phyloP scores from a whole-genome alignment of 1,140 invertebrate species.

The Papilio machaon region DNA sequence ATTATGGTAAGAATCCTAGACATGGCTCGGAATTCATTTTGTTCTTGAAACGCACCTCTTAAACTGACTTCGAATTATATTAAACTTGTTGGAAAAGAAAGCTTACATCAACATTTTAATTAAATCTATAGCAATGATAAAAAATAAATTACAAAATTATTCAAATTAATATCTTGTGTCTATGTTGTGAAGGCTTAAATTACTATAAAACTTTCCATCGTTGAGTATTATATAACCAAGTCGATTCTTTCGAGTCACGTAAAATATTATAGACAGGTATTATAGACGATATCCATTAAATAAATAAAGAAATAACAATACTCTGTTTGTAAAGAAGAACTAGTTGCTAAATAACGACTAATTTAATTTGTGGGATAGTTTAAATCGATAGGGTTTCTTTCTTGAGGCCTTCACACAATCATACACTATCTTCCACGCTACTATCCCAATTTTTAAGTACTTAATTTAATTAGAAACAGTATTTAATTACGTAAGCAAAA shows the following conservation, averaged over 20 bases:
- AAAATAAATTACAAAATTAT: background rate
- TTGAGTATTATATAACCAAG: background rate
- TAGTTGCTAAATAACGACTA: background rate
- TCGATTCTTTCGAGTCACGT: background rate
- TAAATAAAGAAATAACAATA: conserved; percentile 3
- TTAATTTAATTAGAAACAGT: too few relatives aligned
- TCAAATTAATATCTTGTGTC: conserved; percentile 12
- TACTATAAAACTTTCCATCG: background rate
- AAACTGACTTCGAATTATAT: conserved; percentile 62
- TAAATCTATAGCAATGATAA: background rate
- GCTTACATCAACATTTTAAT: conserved; percentile 55
- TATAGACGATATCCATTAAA: background rate
- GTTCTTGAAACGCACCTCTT: conserved; percentile 64
- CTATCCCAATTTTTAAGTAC: too few relatives aligned
- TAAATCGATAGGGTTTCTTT: background rate
- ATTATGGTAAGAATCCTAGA: conserved; percentile 75
- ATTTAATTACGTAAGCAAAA: too few relatives aligned
- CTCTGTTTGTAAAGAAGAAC: background rate
- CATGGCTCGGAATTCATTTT: conserved; percentile 67
- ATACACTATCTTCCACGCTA: too few relatives aligned
- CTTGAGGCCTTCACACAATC: background rate
- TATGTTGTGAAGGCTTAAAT: background rate
- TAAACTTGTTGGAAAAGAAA: conserved; percentile 64
- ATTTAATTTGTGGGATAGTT: background rate
- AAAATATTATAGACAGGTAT: conserved; percentile 1